Percentiles rank a stretch among this genome's conserved stretches.
phyloP scores from a whole-genome alignment of 2,797 vertebrate species.

The Perodicticus potto region DNA sequence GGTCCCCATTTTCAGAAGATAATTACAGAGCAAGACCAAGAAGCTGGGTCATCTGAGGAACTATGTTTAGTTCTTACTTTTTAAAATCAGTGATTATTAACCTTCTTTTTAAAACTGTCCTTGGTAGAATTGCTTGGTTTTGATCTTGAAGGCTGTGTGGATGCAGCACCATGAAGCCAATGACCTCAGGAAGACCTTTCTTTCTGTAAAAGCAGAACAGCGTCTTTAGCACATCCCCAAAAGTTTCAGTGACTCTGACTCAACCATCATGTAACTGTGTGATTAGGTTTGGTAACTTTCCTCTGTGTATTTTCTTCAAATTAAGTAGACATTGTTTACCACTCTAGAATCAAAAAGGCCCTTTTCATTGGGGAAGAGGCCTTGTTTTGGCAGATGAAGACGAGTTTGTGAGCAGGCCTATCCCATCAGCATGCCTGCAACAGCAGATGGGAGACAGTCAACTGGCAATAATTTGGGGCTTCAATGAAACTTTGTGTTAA shows the following conservation, averaged over 20 bases:
- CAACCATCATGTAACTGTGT: not conserved
- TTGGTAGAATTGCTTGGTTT: not conserved
- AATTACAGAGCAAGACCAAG: slow-evolving; percentile 40
- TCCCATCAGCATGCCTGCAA: not conserved
- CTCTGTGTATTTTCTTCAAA: slow-evolving; percentile 26
- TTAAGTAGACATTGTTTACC: slow-evolving; percentile 65
- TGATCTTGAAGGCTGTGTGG: not conserved
- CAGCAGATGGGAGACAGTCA: slow-evolving; percentile 47
- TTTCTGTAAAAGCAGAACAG: not conserved
- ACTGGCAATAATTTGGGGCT: slow-evolving; percentile 44
- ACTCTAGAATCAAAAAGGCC: slow-evolving; percentile 46
- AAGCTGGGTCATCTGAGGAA: not conserved
- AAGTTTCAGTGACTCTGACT: not conserved
- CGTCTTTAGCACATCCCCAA: not conserved
- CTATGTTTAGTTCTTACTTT: slow-evolving; percentile 3
- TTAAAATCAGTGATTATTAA: slow-evolving; percentile 35
- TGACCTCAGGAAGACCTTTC: slow-evolving; percentile 33
- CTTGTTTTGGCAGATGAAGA: slow-evolving; percentile 66
- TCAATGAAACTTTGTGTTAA: slow-evolving; percentile 65
- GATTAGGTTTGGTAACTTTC: not conserved
- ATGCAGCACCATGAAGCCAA: not conserved
- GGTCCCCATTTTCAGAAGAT: not conserved
- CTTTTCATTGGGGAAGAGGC: slow-evolving; percentile 66
- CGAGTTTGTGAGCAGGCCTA: slow-evolving; percentile 49
- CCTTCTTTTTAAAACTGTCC: slow-evolving; percentile 1